These are phyloP conservation scores for Prochilodus magdalenae DNA, from an alignment of 2,113 vertebrate genomes.

Conservation along the genomic window DNA sequence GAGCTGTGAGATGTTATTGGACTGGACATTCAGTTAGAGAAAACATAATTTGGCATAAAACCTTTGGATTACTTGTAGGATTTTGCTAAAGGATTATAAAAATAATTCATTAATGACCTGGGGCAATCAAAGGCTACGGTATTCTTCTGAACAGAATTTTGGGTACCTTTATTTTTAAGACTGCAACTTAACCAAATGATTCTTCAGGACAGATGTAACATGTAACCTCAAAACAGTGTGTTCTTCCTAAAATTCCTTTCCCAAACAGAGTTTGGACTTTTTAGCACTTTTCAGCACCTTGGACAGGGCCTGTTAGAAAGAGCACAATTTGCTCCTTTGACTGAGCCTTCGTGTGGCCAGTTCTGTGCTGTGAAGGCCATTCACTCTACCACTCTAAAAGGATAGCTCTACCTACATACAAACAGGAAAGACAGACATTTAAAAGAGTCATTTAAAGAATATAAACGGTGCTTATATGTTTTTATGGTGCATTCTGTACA, in stretches of 20 bases:
- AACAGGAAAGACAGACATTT: neutral
- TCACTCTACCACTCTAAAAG: constrained; percentile 1
- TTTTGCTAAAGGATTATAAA: too few species aligned
- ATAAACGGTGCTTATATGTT: neutral
- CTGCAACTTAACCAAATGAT: neutral
- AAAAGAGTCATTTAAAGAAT: neutral
- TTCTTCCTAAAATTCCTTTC: neutral
- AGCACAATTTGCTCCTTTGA: constrained; percentile 4
- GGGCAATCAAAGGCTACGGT: too few species aligned
- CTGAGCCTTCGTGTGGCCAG: constrained; percentile 9
- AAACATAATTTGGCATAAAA: too few species aligned
- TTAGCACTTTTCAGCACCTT: constrained; percentile 42
- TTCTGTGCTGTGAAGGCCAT: neutral
- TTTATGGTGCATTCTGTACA: too few species aligned
- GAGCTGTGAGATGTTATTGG: too few species aligned
- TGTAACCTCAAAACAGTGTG: neutral
- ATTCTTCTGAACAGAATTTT: neutral
- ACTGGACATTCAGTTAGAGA: too few species aligned
- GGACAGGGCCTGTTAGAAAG: constrained; percentile 35
- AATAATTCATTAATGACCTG: too few species aligned
- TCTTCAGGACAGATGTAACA: neutral
- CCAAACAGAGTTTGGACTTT: neutral
- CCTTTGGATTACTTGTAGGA: too few species aligned
- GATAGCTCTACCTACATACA: neutral
- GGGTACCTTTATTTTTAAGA: neutral